phyloP scores from a whole-genome alignment of 2,888 invertebrate genomes.

The Scrobipalpa atriplicella region DNA sequence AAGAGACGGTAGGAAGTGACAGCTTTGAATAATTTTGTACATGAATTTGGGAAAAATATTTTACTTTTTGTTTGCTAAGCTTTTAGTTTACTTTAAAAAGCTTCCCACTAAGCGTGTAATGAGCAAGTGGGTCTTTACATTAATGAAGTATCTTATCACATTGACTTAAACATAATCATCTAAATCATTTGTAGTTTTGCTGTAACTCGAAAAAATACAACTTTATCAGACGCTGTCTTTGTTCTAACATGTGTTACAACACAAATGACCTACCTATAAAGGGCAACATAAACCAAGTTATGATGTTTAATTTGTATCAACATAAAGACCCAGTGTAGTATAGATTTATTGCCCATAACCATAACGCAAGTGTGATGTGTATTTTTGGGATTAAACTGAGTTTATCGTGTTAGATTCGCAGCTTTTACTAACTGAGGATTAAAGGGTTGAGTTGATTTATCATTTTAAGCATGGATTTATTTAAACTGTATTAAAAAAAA shows the following conservation, averaged over 20 bases:
- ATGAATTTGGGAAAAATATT: neutral
- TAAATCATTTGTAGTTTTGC: neutral
- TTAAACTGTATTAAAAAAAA: too few relatives aligned
- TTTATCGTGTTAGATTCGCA: neutral
- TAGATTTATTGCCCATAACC: slow-evolving; percentile 59
- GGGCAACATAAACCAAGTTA: slow-evolving; percentile 41
- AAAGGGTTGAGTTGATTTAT: neutral
- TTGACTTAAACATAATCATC: neutral
- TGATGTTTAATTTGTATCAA: slow-evolving; percentile 54
- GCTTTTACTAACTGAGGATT: neutral
- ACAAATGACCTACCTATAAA: slow-evolving; percentile 1
- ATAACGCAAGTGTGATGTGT: neutral
- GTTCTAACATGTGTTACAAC: neutral
- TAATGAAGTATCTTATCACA: too few relatives aligned
- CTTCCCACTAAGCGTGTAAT: too few relatives aligned
- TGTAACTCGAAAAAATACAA: neutral
- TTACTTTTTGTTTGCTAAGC: neutral
- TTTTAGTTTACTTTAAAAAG: too few relatives aligned
- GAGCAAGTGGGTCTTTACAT: too few relatives aligned
- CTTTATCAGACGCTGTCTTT: neutral
- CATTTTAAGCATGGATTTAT: too few relatives aligned
- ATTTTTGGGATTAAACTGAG: slow-evolving; percentile 31
- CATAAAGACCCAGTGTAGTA: slow-evolving; percentile 65
- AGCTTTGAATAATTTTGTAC: neutral
- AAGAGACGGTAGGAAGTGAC: neutral